Evolutionary conservation across 92 coral and sea anemone genomes (phyloP).

Genomic region (Montipora capitata): DNA sequence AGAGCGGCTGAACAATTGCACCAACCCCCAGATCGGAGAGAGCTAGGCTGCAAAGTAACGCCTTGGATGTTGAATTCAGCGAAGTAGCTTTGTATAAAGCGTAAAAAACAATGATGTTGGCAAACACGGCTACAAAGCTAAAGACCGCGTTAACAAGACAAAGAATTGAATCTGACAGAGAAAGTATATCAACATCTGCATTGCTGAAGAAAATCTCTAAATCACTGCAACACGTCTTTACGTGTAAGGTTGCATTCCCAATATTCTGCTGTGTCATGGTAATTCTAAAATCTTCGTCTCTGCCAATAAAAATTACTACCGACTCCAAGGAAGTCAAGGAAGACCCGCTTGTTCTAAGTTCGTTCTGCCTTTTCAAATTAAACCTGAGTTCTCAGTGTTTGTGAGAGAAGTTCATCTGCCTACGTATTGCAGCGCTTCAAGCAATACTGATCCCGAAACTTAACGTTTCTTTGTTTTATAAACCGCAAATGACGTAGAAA

Average conservation of each 20-base stretch:
- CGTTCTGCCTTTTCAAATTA: neutral
- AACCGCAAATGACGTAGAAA: slow-evolving; percentile 1
- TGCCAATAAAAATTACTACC: too few species aligned
- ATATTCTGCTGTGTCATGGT: neutral
- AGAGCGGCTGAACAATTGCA: slow-evolving; percentile 71
- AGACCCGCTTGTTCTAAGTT: neutral
- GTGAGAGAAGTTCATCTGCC: neutral
- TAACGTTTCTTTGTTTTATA: neutral
- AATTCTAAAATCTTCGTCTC: too few species aligned
- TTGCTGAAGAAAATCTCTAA: slow-evolving; percentile 34
- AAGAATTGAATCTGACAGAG: slow-evolving; percentile 18
- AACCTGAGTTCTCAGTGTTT: too few species aligned
- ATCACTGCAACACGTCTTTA: slow-evolving; percentile 1
- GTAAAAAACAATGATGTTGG: slow-evolving; percentile 54
- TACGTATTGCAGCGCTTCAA: neutral
- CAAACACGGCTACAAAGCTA: slow-evolving; percentile 54
- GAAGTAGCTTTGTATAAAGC: slow-evolving; percentile 61
- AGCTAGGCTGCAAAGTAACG: slow-evolving; percentile 70
- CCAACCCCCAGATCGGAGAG: slow-evolving; percentile 74
- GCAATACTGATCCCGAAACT: neutral
- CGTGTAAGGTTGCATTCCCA: slow-evolving; percentile 21
- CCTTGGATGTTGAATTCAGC: slow-evolving; percentile 64
- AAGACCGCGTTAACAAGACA: slow-evolving; percentile 63
- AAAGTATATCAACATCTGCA: slow-evolving; percentile 22
- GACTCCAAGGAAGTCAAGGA: too few species aligned